A percentile compares a stretch with the other conserved stretches of the same genome.
Evolutionary conservation across 2,888 invertebrate species (phyloP).

Genomic region (Plutella xylostella): DNA sequence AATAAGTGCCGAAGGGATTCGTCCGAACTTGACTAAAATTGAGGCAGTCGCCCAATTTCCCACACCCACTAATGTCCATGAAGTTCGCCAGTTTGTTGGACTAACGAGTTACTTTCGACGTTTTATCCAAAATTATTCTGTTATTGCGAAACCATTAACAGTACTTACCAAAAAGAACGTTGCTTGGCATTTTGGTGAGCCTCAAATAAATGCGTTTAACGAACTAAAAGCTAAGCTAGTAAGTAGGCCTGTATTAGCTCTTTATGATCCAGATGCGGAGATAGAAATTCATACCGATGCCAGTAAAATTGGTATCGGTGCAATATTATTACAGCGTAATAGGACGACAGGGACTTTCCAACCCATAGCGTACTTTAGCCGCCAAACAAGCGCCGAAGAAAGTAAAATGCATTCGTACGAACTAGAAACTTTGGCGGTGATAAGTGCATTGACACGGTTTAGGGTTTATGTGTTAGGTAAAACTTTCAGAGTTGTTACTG

Average conservation of each 20-base stretch:
- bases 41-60: neutral
- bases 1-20: conserved; percentile 1
- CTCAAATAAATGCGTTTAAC: neutral
- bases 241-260: conserved; percentile 13
- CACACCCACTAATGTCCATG: neutral
- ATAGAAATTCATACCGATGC: conserved; percentile 24
- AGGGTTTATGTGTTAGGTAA: conserved; percentile 19
- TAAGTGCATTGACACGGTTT: conserved; percentile 16
- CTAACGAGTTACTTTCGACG: conserved; percentile 9
- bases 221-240: neutral
- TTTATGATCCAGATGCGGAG: conserved; percentile 18
- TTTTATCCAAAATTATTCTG: conserved; percentile 7
- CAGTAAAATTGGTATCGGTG: conserved; percentile 19
- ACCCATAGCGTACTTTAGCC: conserved; percentile 16
- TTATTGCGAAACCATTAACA: neutral
- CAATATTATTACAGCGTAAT: conserved; percentile 14
- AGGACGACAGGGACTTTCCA: neutral
- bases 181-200: neutral
- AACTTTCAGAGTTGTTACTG: conserved; percentile 10
- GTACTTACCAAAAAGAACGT: conserved; percentile 6
- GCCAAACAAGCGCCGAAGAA: conserved; percentile 18
- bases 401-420: conserved; percentile 24
- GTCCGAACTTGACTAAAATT: neutral
- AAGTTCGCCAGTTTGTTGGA: conserved; percentile 7
- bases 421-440: conserved; percentile 22